phyloP scores from a whole-genome alignment of 2,888 invertebrate species.

The Rotaria magnacalcarata region DNA sequence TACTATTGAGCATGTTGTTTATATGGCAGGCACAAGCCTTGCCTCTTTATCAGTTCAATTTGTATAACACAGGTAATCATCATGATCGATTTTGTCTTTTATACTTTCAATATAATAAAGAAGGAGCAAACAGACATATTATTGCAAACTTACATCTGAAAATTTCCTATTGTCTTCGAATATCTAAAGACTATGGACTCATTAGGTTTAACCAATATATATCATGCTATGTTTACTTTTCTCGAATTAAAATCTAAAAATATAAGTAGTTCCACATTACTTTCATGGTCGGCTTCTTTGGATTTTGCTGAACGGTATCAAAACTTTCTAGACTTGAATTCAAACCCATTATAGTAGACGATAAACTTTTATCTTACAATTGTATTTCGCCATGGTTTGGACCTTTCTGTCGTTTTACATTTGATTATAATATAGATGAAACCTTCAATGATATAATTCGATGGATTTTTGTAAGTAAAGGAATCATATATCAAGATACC shows the following conservation, averaged over 20 bases:
- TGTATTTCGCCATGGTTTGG: neutral
- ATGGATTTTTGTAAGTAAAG: fast-evolving
- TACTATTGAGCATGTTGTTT: too few species aligned
- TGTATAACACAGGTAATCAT: neutral
- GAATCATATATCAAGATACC: fast-evolving
- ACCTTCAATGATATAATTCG: neutral
- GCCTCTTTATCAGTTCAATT: too few species aligned
- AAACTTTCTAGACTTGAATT: neutral
- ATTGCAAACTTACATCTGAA: neutral
- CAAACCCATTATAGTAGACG: neutral
- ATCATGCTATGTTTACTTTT: neutral
- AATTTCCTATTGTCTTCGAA: neutral
- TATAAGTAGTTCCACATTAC: neutral
- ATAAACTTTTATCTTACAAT: neutral
- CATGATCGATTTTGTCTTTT: neutral
- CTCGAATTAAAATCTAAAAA: neutral
- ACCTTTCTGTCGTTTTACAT: neutral
- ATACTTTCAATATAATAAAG: too few species aligned
- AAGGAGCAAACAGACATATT: too few species aligned
- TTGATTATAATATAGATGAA: neutral
- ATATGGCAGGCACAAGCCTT: too few species aligned
- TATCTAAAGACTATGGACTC: too few species aligned
- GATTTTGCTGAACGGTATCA: neutral
- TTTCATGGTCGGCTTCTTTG: neutral
- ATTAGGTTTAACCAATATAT: neutral